Evolutionary conservation across 2,113 vertebrate genomes (phyloP), one percentile per base, ranked within the genome.

Genomic region (Chaetodon trifascialis): DNA sequence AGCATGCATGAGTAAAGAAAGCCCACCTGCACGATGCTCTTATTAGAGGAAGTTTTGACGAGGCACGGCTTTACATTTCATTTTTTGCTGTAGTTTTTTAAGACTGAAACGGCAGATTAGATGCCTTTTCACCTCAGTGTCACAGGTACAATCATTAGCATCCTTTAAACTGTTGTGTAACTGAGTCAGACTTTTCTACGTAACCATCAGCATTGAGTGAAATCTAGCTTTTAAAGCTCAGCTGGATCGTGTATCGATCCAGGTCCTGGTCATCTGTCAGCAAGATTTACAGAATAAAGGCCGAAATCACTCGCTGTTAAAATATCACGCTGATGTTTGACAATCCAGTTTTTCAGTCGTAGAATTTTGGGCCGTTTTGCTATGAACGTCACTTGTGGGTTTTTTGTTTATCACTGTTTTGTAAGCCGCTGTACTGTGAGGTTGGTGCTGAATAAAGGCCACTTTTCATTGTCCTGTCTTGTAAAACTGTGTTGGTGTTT

Each of bases 391-490:
- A 64, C n/a, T 7, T 8, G 49, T 56, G 21, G 72, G 11, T 7
- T 63, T 73, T 76, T 56, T 73, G 46, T 19, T 5, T 23, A 14
- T 73, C 62, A 25, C 34, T 56, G 7, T 82, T 74, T 78, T 80
- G 49, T 83, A 73, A 54, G 19, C 60, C 7, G 23, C 44, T 65
- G 8, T 42, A 14, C 63, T 73, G 16, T 79, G 73, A 72, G 51
- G 30, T 79, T 66, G 47, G 5, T 73, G 59, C 58, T 19, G 5
- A 5, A 23, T 90, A 90, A 93, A 90, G 11, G 79, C 8, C 51
- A 70, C 54, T 84, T 82, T 51, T 67, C 54, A 58, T 30, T 46
- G 7, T 67, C 47, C 5, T 63, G 49, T 83, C 15, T 69, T 62
- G 9, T 62, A 16, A 42, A 25, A 36, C 25, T 10, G 9, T 12